These are phyloP conservation scores for Drosophila mulleri DNA, from an alignment of 2,888 invertebrate species.

Conservation along the genomic window DNA sequence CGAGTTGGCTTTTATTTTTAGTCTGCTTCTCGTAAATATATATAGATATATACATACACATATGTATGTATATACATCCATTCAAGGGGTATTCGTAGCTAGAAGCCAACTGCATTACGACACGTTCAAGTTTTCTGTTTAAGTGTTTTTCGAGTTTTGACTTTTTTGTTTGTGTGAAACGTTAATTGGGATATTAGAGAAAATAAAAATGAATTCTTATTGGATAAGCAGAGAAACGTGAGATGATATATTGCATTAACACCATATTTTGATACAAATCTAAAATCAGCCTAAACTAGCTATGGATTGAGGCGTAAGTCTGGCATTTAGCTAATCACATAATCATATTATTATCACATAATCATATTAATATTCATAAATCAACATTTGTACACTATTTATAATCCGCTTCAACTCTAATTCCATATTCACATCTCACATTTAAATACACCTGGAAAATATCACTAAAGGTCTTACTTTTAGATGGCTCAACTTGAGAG, in stretches of 20 bases:
- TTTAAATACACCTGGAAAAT: too few species aligned
- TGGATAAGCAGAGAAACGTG: not conserved
- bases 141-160: constrained; percentile 28
- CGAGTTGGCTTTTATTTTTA: constrained; percentile 13
- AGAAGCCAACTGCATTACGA: constrained; percentile 61
- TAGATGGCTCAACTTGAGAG: not conserved
- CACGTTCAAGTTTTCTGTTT: constrained; percentile 64
- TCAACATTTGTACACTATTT: too few species aligned
- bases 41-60: not conserved
- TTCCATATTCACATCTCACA: not conserved
- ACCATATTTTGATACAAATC: too few species aligned
- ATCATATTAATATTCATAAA: too few species aligned
- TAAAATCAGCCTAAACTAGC: too few species aligned
- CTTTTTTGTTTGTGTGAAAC: constrained; percentile 11
- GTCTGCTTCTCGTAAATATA: not conserved
- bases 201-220: constrained; percentile 13
- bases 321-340: not conserved
- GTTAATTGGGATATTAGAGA: constrained; percentile 66
- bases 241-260: not conserved
- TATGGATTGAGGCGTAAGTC: not conserved
- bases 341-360: too few species aligned
- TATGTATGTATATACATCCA: not conserved
- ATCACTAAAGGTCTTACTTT: not conserved
- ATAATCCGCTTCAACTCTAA: not conserved
- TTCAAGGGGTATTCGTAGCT: constrained; percentile 5